Evolutionary conservation across 2,797 vertebrate species (phyloP), one percentile per base, ranked within the genome.

Genomic region (Eptatretus atami): DNA sequence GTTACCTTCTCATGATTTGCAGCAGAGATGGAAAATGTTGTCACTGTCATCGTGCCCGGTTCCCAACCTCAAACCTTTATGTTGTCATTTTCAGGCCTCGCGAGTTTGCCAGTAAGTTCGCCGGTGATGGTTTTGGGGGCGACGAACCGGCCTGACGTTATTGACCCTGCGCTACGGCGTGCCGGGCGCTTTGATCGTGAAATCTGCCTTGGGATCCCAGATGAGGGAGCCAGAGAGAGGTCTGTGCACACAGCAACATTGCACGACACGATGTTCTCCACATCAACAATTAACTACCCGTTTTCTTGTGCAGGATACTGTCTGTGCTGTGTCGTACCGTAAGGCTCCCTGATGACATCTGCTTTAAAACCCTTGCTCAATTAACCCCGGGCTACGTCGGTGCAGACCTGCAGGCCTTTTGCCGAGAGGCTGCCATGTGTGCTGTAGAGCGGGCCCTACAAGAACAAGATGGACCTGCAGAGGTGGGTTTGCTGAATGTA

Each of bases 161-260:
- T 96, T 65, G 90, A 96, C 67, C 90, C 90, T 0, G 88, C 90
- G 1, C 73, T 96, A 64, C 78, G 90, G 54, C 74, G 88, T 44
- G 88, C 90, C 0, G 88, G 90, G 3, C 83, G 90, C 66, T 96
- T 96, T 6, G 88, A 96, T 74, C 69, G 78, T 66, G 90, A 96
- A 70, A 84, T 96, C 72, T 84, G 83, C 71, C 72, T 96, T 8
- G 90, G 88, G 1, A 96, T 96, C 67, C 90, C 90, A 0, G 85
- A 88, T 64, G 82, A 92, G 73, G 73, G 67, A 0, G 81, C 86
- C 12, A 81, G 90, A 65, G 74, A 82, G 68, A 81, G 79, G 90
- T 93, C 71, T 1, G 53, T 13, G 64, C 55, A 9, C 0, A n/a
- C 63, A 67, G 14, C 63, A 65, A 12, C 66, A 66, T 2, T 12